Evolutionary conservation across 2,888 invertebrate species (phyloP), one percentile per base, ranked within the genome.

Genomic region (Esperia sulphurella): DNA sequence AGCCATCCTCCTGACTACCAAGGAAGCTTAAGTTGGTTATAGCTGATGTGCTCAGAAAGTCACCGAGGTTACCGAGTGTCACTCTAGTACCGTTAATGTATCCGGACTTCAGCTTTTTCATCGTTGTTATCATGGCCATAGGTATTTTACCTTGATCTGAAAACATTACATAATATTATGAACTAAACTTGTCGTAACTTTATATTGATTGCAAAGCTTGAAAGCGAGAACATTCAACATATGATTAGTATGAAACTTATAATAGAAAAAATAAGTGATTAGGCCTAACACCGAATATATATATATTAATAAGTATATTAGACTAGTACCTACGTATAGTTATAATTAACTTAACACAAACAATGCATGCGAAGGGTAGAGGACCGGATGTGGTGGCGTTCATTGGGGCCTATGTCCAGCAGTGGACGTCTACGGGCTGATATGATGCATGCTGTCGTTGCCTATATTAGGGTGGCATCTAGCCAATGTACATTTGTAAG

Each of bases 1-100:
- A 93, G 28, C 97, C 97, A 59, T 97, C 96, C 79, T 98, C 97
- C 57, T 96, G 95, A 70, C 96, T 97, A 14, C 97, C 97, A 60
- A 99, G 89, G 75, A 98, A 99, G 80, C 98, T 98, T 60, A 99
- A 90, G 83, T 98, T 98, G 0, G 98, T 98, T 42, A 99, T 96
- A 55, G 98, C 99, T 1, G 99, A 99, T 0, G 99, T 99, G 68
- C 95, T 98, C 50, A 99, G 88, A 79, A 99, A 99, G 61, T 99
- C 98, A 56, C 95, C 95, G 30, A 99, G 87, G 75, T 95, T 95
- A n/a, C 99, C 98, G 51, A 99, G 88, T 49, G 98, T 97, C 0
- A 99, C 98, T 64, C 98, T 92, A 0, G 99, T 98, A n/a, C 99
- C 99, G 73, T 98, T 98, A 46, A 99, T 97, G 75, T 99, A 99